These are phyloP conservation scores for Drepanosiphum platanoidis DNA, from an alignment of 2,888 invertebrate species.

Conservation along the genomic window DNA sequence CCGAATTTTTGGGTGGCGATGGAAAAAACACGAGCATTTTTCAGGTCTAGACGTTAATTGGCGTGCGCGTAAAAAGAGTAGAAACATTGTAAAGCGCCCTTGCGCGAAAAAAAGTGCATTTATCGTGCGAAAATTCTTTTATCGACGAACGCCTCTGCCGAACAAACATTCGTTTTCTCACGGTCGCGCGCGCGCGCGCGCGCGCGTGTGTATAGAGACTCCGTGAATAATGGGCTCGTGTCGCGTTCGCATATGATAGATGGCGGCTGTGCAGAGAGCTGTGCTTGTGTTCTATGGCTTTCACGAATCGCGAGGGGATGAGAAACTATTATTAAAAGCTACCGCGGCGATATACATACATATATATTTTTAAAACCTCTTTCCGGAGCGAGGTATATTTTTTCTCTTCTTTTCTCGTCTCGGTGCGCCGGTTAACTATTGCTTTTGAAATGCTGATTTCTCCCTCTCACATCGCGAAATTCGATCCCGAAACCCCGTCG, in stretches of 20 bases:
- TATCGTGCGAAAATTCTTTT: background rate
- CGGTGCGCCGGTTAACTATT: slow-evolving; percentile 18
- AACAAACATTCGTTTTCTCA: slow-evolving; percentile 29
- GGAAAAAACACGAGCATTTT: too few relatives aligned
- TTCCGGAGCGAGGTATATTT: background rate
- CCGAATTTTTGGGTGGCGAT: too few relatives aligned
- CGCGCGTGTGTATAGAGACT: background rate
- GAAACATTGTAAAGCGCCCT: background rate
- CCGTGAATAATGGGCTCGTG: slow-evolving; percentile 35
- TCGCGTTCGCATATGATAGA: slow-evolving; percentile 39
- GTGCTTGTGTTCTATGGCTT: slow-evolving; percentile 6
- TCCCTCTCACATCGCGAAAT: background rate
- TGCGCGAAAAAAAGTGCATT: background rate
- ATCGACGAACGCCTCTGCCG: background rate
- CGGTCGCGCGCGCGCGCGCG: background rate
- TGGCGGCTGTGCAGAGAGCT: background rate
- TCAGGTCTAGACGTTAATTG: too few relatives aligned
- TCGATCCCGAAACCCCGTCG: background rate
- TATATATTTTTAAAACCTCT: slow-evolving; percentile 10
- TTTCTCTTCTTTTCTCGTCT: slow-evolving; percentile 22
- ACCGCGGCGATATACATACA: background rate
- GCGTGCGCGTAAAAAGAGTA: background rate
- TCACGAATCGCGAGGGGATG: too few relatives aligned
- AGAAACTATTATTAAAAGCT: slow-evolving; percentile 7
- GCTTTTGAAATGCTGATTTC: slow-evolving; percentile 58